A percentile compares a stretch with the other conserved stretches of the same genome.
These are phyloP conservation scores for Cyprinodon variegatus DNA, from an alignment of 2,113 vertebrate species.

Conservation along the genomic window DNA sequence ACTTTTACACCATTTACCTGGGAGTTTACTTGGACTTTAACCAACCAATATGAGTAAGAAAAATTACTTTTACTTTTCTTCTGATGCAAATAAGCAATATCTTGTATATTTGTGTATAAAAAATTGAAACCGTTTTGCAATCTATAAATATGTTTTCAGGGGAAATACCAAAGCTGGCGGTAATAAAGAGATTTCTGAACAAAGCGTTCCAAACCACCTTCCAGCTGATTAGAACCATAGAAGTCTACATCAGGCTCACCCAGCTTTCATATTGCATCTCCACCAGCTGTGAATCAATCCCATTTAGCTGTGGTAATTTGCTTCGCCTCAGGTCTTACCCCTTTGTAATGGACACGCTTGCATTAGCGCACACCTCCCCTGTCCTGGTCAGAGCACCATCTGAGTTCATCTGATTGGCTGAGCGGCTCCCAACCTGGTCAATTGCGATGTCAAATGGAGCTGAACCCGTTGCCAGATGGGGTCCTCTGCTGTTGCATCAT, in stretches of 20 bases:
- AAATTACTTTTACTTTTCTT: neutral
- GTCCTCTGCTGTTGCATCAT: conserved; percentile 57
- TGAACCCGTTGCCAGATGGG: conserved; percentile 65
- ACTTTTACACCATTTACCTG: no score
- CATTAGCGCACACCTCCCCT: conserved; percentile 15
- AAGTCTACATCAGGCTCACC: conserved; percentile 2
- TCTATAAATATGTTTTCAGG: neutral
- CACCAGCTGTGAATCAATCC: conserved; percentile 34
- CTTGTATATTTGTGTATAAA: no score
- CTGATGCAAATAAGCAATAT: no score
- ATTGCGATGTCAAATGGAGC: conserved; percentile 62
- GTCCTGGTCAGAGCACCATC: conserved; percentile 40
- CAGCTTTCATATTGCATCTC: conserved; percentile 29
- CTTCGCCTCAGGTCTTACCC: conserved; percentile 16
- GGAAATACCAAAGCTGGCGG: neutral
- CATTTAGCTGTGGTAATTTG: conserved; percentile 11
- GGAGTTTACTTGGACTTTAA: no score
- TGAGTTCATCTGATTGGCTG: conserved; percentile 44
- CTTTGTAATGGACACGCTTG: conserved; percentile 10
- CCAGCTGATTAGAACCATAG: conserved; percentile 13
- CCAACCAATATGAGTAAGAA: no score
- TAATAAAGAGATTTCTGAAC: conserved; percentile 17
- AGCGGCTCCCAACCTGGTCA: conserved; percentile 33
- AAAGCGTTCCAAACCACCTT: conserved; percentile 36
- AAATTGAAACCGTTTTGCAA: no score